Evolutionary conservation across 2,113 vertebrate species (phyloP).

Genomic region (Ramphastos sulfuratus): DNA sequence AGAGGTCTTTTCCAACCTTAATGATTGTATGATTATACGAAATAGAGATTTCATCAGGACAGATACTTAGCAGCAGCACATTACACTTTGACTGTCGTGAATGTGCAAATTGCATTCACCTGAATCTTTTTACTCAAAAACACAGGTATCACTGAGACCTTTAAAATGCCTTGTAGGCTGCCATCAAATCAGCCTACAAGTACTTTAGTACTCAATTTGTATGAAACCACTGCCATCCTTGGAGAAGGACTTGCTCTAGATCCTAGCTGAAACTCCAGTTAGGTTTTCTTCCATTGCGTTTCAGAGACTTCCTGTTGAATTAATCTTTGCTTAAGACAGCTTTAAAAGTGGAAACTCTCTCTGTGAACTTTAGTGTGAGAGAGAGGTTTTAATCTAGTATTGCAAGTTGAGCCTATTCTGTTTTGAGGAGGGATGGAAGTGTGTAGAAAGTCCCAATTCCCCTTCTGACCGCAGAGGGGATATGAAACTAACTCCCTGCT

Average conservation of each 20-base stretch:
- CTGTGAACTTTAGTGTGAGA: neutral
- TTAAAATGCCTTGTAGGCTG: neutral
- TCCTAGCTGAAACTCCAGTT: neutral
- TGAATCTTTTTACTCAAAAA: neutral
- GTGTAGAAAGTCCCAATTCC: neutral
- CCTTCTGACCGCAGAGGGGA: neutral
- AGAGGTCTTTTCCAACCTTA: no score
- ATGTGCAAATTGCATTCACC: neutral
- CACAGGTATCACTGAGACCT: neutral
- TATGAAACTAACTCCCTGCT: neutral
- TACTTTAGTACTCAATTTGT: neutral
- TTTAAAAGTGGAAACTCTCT: neutral
- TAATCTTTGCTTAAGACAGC: neutral
- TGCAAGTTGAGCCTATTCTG: neutral
- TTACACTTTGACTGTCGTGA: neutral
- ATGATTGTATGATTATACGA: no score
- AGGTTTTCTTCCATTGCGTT: neutral
- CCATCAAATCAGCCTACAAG: neutral
- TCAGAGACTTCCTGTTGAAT: neutral
- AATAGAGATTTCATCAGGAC: neutral
- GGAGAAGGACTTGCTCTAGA: neutral
- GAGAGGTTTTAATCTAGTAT: neutral
- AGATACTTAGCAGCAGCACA: neutral
- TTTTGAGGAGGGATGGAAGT: slow-evolving; percentile 11
- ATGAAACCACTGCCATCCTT: neutral